These are phyloP conservation scores for Zosterops lateralis DNA, from an alignment of 2,113 vertebrate genomes.

Conservation along the genomic window DNA sequence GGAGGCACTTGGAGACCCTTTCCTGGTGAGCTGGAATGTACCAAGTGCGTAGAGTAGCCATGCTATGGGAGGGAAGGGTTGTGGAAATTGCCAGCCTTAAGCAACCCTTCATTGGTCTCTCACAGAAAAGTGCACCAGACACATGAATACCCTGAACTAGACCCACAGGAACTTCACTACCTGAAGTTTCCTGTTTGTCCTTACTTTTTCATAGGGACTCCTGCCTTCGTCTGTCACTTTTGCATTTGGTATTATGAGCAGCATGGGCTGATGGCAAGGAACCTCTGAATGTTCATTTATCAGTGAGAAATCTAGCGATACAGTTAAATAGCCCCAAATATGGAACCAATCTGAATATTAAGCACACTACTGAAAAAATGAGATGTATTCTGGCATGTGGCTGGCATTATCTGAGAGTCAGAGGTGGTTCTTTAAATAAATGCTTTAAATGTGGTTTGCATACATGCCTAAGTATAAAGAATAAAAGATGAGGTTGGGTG, in stretches of 20 bases:
- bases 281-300: not conserved
- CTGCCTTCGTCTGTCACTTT: not conserved
- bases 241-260: not conserved
- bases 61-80: not conserved
- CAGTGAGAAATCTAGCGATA: not conserved
- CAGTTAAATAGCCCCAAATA: not conserved
- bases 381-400: not conserved
- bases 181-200: not conserved
- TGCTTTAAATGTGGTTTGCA: not conserved
- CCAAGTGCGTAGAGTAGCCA: accelerated
- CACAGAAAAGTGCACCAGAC: not conserved
- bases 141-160: not conserved
- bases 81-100: not conserved
- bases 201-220: not conserved
- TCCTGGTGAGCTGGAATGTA: not conserved
- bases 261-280: not conserved
- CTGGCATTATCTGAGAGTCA: not conserved
- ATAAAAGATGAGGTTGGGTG: not conserved
- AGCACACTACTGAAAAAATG: not conserved
- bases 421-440: not conserved
- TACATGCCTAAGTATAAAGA: not conserved
- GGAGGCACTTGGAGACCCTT: not conserved
- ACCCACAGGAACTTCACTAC: not conserved
- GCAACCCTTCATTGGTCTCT: not conserved
- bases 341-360: not conserved